Evolutionary conservation across 1,140 invertebrate genomes (phyloP).

Genomic region (Chionoecetes opilio): DNA sequence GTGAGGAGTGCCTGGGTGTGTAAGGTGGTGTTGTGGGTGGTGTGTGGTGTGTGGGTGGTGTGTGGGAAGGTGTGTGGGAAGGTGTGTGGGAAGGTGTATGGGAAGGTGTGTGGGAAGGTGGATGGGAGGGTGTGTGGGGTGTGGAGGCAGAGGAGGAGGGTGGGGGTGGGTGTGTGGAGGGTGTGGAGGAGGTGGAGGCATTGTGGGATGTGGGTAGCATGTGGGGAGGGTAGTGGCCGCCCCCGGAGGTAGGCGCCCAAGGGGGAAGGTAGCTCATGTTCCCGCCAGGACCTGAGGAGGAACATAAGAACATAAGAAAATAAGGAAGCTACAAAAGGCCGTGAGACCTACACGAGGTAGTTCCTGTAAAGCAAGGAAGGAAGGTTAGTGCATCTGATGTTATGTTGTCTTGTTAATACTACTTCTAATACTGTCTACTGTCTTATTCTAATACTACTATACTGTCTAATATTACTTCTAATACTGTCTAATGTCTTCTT

Average conservation of each 20-base stretch:
- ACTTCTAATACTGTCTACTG: too few relatives aligned
- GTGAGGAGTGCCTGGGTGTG: background rate
- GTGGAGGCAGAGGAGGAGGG: conserved; percentile 59
- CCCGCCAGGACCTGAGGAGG: conserved; percentile 76
- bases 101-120: conserved; percentile 80
- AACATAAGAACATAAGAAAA: too few relatives aligned
- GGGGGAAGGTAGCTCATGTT: conserved; percentile 81
- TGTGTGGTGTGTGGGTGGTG: conserved; percentile 59
- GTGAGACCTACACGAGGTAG: too few relatives aligned
- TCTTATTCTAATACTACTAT: too few relatives aligned
- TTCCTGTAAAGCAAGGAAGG: too few relatives aligned
- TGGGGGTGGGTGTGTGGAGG: conserved; percentile 62
- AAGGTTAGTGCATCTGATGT: too few relatives aligned
- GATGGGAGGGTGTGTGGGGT: too few relatives aligned
- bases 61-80: conserved; percentile 66
- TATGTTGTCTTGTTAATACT: too few relatives aligned
- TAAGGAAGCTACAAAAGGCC: too few relatives aligned
- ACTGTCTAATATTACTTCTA: too few relatives aligned
- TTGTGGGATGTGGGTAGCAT: conserved; percentile 72
- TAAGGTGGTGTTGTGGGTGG: conserved; percentile 53
- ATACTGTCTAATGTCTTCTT: too few relatives aligned
- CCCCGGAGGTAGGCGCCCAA: conserved; percentile 74
- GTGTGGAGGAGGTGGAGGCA: conserved; percentile 59
- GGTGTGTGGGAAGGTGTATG: conserved; percentile 64
- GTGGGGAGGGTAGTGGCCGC: conserved; percentile 80